Conservation (phyloP, 1,140 invertebrate genomes). For the Tribolium madens region DNA sequence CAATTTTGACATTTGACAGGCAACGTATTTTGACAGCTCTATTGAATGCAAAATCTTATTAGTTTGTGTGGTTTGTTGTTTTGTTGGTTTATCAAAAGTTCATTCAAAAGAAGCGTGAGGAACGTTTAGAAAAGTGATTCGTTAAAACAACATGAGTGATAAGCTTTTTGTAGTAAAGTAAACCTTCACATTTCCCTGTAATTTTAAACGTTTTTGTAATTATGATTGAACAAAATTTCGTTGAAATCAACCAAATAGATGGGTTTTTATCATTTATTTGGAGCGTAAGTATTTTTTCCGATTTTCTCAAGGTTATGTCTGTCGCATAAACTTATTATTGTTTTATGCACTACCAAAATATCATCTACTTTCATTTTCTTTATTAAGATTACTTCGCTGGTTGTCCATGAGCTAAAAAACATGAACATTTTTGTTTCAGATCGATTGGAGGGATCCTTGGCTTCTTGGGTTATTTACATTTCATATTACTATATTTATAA, state of each 20-base stretch:
- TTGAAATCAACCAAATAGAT: slow-evolving; percentile 58
- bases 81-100: too few relatives aligned
- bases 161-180: too few relatives aligned
- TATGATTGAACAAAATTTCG: slow-evolving; percentile 51
- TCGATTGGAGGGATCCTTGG: slow-evolving; percentile 91
- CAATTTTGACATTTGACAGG: too few relatives aligned
- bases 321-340: background rate
- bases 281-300: slow-evolving; percentile 67
- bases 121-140: too few relatives aligned
- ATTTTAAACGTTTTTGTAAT: background rate
- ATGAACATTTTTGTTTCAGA: slow-evolving; percentile 71
- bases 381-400: slow-evolving; percentile 41
- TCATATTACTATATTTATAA: slow-evolving; percentile 82
- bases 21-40: too few relatives aligned
- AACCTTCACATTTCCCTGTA: background rate
- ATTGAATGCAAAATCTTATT: too few relatives aligned
- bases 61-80: too few relatives aligned
- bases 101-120: too few relatives aligned
- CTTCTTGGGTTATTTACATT: slow-evolving; percentile 80
- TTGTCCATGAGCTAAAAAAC: slow-evolving; percentile 6
- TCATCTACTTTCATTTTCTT: slow-evolving; percentile 26
- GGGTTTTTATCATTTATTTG: slow-evolving; percentile 57
- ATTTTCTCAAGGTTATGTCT: slow-evolving; percentile 27
- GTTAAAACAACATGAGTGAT: too few relatives aligned
- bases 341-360: slow-evolving; percentile 9